Evolutionary conservation across 2,888 invertebrate genomes (phyloP), one percentile per base, ranked within the genome.

Genomic region (Pelosia muscerda): DNA sequence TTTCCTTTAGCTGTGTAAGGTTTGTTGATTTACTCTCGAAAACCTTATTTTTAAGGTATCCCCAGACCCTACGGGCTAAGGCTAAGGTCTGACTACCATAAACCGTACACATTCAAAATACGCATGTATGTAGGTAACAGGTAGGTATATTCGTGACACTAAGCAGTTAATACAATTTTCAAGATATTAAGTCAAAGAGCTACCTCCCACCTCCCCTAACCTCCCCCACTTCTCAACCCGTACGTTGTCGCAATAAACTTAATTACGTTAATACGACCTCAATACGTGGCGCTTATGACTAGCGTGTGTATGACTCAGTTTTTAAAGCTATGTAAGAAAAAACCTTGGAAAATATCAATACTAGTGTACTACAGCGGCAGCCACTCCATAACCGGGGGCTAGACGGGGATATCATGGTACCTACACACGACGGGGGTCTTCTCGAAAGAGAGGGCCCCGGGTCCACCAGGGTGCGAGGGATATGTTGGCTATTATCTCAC

Each of bases 231-330:
- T 69, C 63, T 61, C 62, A 25, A 57, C 59, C 70, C 66, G 69
- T 70, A 70, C 75, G 73, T 83, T 86, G 87, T 86, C 89, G 91
- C 88, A 89, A 90, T 92, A 91, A 90, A 92, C 92, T 91, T 92
- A 92, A 93, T 93, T 93, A 92, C 91, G 85, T 87, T 90, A 91
- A 92, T 91, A 84, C 87, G 83, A 87, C 90, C 89, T 87, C 88
- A 88, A 90, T 91, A 90, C 90, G 90, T 89, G 90, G 85, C 82
- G 84, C 76, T 79, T 82, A 81, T 73, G 68, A 67, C 65, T 86
- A 85, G 84, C 86, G 84, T 86, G 82, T 26, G 69, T 65, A 76
- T 72, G 64, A 68, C 78, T 68, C 70, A 65, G 28, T 64, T 68
- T 65, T 53, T 26, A 64, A 61, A 9, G 28, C 49, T 34, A 53